Evolutionary conservation across 2,797 vertebrate species (phyloP).

Genomic region (Masticophis lateralis): DNA sequence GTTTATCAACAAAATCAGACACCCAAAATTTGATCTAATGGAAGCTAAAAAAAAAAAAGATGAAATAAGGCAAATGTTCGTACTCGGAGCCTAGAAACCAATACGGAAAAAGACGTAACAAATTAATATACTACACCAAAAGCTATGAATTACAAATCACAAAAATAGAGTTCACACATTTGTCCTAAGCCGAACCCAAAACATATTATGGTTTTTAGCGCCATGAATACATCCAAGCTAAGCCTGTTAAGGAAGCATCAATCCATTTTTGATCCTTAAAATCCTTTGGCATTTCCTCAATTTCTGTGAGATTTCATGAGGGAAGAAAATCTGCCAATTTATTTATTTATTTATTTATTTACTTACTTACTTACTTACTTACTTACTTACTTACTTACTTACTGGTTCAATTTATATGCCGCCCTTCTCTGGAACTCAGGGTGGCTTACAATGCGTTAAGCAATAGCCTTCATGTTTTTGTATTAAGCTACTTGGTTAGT

Average conservation of each 20-base stretch:
- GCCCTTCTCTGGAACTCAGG: too few species aligned
- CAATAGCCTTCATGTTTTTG: too few species aligned
- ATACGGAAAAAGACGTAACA: neutral
- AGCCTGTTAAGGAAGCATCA: neutral
- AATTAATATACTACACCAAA: neutral
- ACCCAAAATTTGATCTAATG: neutral
- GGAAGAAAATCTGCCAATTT: neutral
- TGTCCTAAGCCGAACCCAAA: neutral
- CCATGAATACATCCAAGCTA: neutral
- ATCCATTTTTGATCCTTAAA: neutral
- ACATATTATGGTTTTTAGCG: neutral
- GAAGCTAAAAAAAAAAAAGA: neutral
- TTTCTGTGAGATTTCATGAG: neutral
- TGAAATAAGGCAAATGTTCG: neutral
- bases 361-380: too few species aligned
- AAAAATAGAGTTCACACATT: neutral
- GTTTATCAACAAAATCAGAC: neutral
- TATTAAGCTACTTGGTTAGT: too few species aligned
- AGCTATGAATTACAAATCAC: neutral
- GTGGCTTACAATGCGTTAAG: too few species aligned
- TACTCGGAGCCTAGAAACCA: neutral
- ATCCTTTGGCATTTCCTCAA: neutral
- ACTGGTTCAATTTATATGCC: too few species aligned
- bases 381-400: too few species aligned
- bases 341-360: too few species aligned